Evolutionary conservation across 2,113 vertebrate species (phyloP).

Genomic region (Brevimyrus niger): DNA sequence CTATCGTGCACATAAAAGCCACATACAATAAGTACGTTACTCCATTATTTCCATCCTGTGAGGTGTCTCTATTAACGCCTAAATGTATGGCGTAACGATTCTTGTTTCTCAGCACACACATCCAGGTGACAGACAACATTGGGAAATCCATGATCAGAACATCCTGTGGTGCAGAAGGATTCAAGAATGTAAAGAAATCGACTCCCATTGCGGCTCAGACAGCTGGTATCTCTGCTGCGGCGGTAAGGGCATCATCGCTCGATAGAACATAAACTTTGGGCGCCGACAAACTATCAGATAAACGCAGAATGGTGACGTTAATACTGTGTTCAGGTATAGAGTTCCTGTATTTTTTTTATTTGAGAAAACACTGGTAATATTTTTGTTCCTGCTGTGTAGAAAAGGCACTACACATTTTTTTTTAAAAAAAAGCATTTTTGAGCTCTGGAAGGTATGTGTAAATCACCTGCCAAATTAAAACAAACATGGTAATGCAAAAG

Average conservation of each 20-base stretch:
- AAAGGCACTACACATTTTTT: not conserved
- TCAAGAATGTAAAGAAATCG: slow-evolving; percentile 81
- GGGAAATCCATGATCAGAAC: slow-evolving; percentile 59
- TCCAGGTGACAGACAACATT: slow-evolving; percentile 69
- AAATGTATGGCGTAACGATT: not conserved
- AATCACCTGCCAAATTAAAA: not conserved
- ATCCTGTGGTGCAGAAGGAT: slow-evolving; percentile 87
- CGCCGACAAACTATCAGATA: not conserved
- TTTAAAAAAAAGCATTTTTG: not conserved
- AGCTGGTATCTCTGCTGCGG: slow-evolving; percentile 72
- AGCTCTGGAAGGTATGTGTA: not conserved
- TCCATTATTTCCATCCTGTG: not conserved
- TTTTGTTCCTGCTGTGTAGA: not conserved
- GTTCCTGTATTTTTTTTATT: not conserved
- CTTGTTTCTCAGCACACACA: slow-evolving; percentile 68
- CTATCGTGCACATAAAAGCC: slow-evolving; percentile 82
- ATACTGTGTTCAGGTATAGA: not conserved
- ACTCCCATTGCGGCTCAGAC: slow-evolving; percentile 84
- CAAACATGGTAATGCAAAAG: not conserved
- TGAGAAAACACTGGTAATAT: not conserved
- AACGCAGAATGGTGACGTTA: not conserved
- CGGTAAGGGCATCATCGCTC: slow-evolving; percentile 55
- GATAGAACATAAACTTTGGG: not conserved
- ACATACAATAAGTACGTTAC: slow-evolving; percentile 90
- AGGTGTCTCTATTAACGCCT: not conserved